These are phyloP conservation scores for Lethrus apterus DNA, from an alignment of 1,140 invertebrate genomes.

Conservation along the genomic window DNA sequence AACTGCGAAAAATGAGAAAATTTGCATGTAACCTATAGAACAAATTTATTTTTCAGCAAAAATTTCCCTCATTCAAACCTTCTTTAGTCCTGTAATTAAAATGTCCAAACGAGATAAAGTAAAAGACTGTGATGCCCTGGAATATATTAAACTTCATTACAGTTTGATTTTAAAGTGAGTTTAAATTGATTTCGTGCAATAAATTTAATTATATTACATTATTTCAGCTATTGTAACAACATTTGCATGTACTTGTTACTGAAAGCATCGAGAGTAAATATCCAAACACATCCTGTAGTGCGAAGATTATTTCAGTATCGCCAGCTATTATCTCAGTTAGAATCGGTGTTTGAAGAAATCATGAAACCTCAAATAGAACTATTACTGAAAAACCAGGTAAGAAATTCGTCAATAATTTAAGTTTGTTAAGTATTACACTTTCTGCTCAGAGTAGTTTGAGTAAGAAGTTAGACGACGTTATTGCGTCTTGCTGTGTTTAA, in stretches of 20 bases:
- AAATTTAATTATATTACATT: background rate
- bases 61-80: slow-evolving; percentile 54
- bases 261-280: slow-evolving; percentile 61
- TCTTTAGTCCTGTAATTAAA: slow-evolving; percentile 58
- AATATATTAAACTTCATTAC: slow-evolving; percentile 65
- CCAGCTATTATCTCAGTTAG: slow-evolving; percentile 65
- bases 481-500: no score
- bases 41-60: slow-evolving; percentile 41
- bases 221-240: slow-evolving; percentile 69
- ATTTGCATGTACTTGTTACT: slow-evolving; percentile 79
- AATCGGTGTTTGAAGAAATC: slow-evolving; percentile 55
- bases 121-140: slow-evolving; percentile 48
- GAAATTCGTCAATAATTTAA: no score
- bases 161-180: slow-evolving; percentile 61
- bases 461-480: no score
- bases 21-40: background rate
- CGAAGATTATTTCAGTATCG: slow-evolving; percentile 74
- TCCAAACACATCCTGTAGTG: slow-evolving; percentile 78
- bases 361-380: slow-evolving; percentile 57
- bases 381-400: slow-evolving; percentile 21
- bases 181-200: background rate
- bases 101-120: slow-evolving; percentile 37
- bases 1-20: background rate
- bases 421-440: no score
- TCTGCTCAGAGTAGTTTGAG: no score